Base-by-base conservation (phyloP, 2,113 vertebrate species). In the Natator depressus region DNA sequence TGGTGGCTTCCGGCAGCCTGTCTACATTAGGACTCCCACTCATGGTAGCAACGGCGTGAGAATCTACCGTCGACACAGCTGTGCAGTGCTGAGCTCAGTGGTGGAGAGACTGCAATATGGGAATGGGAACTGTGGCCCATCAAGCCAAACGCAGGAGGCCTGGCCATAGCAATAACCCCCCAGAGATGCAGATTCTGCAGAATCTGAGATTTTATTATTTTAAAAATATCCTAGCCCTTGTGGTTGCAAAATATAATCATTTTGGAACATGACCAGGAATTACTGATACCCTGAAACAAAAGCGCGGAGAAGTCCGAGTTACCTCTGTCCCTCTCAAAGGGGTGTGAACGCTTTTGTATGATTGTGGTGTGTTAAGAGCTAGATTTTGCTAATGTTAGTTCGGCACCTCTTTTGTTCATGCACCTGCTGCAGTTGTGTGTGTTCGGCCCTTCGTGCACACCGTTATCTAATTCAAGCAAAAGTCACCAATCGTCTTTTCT, bases 331-430 rank as follows among this genome's bases (percentile, higher is more conserved):
- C 0, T 0, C 69, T 96, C 93, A 29, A 72, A 13, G 92, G 65
- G 85, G 79, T 91, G 13, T 92, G 92, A 87, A 86, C 85, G 92
- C 93, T 81, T 87, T 13, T 42, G 86, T 80, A 95, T 90, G 54
- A 88, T 80, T 85, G 69, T 86, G 47, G 6, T 5, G 79, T 79
- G 75, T 78, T 83, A 8, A 1, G 5, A 72, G 82, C 65, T 91
- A 22, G 42, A 75, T 93, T 82, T 57, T 86, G 49, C 62, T 57
- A 78, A 80, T 22, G 76, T 3, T 11, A 42, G 42, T 91, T 69
- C 2, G 35, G 62, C 4, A 3, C 62, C 62, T 5, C 7, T 65
- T 65, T 65, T 65, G 62, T 31, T 65, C 31, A 9, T 35, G 31
- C 31, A 65, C 62, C 16, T 65, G 16, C 31, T 65, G 31, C 31